Evolutionary conservation across 2,113 vertebrate genomes (phyloP).

Genomic region (Toxotes chatareus): DNA sequence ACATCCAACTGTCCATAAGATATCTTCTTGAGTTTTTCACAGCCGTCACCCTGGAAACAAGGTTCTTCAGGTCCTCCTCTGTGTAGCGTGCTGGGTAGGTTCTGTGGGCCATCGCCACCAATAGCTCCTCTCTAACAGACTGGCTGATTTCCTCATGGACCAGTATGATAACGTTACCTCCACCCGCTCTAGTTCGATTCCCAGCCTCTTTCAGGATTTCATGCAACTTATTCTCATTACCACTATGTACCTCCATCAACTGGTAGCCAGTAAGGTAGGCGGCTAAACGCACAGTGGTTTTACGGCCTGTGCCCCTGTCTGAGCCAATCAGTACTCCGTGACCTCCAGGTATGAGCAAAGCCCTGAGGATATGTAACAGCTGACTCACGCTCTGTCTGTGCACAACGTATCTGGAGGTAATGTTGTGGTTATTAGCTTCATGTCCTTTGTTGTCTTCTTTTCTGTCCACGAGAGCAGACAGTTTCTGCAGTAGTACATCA

Average conservation of each 20-base stretch:
- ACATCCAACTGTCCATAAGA: slow-evolving; percentile 67
- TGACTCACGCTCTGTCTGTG: slow-evolving; percentile 81
- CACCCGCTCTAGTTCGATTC: slow-evolving; percentile 72
- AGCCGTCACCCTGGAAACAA: slow-evolving; percentile 70
- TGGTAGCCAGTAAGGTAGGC: slow-evolving; percentile 72
- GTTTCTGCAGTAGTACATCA: slow-evolving; percentile 68
- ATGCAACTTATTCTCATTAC: slow-evolving; percentile 68
- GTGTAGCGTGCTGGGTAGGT: slow-evolving; percentile 80
- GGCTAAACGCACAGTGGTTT: slow-evolving; percentile 82
- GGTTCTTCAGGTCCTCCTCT: slow-evolving; percentile 72
- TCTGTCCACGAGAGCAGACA: slow-evolving; percentile 59
- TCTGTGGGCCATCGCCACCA: slow-evolving; percentile 81
- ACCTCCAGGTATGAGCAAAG: slow-evolving; percentile 81
- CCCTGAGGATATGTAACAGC: slow-evolving; percentile 83
- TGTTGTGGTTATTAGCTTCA: background rate
- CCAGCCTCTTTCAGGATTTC: slow-evolving; percentile 80
- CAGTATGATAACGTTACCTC: slow-evolving; percentile 78
- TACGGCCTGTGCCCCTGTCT: slow-evolving; percentile 83
- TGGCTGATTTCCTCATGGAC: slow-evolving; percentile 77
- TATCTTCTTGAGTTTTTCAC: slow-evolving; percentile 57
- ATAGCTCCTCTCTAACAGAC: slow-evolving; percentile 75
- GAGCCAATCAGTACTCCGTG: slow-evolving; percentile 83
- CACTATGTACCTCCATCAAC: slow-evolving; percentile 80
- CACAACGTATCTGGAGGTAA: slow-evolving; percentile 51
- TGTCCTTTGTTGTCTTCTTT: slow-evolving; percentile 43